phyloP scores from a whole-genome alignment of 2,888 invertebrate genomes.

The Campoletis raptor region DNA sequence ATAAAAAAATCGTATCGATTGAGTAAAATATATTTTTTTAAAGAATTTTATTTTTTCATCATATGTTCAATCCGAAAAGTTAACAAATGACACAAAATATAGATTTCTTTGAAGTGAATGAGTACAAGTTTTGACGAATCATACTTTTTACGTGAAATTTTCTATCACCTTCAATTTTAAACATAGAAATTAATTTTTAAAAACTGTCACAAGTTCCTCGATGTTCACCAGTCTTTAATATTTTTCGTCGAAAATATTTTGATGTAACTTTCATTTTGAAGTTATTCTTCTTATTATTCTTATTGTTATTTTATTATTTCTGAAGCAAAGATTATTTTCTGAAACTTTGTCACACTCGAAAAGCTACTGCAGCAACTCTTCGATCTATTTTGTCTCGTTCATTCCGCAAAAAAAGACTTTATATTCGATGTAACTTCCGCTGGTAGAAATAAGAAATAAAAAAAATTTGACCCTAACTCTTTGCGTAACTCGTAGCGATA shows the following conservation, averaged over 20 bases:
- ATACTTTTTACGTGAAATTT: too few species aligned
- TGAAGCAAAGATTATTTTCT: background rate
- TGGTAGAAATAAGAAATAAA: background rate
- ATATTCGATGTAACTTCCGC: background rate
- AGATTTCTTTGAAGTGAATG: background rate
- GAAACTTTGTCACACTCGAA: background rate
- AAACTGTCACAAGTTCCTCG: too few species aligned
- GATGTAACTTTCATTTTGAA: background rate
- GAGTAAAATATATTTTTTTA: background rate
- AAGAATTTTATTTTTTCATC: background rate
- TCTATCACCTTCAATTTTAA: background rate
- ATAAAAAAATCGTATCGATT: background rate
- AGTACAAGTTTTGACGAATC: too few species aligned
- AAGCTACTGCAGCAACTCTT: background rate
- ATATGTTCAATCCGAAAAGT: too few species aligned
- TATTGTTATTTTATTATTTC: background rate
- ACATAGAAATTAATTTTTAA: background rate
- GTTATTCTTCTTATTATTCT: too few species aligned
- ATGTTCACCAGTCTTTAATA: too few species aligned
- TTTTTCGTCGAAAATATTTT: background rate
- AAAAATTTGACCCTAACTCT: background rate
- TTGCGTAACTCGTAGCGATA: slow-evolving; percentile 1
- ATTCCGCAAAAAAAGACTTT: background rate
- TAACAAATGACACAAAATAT: background rate
- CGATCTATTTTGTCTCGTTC: background rate